These are phyloP conservation scores for Hymenopus coronatus DNA, from an alignment of 2,888 invertebrate genomes.

Conservation along the genomic window DNA sequence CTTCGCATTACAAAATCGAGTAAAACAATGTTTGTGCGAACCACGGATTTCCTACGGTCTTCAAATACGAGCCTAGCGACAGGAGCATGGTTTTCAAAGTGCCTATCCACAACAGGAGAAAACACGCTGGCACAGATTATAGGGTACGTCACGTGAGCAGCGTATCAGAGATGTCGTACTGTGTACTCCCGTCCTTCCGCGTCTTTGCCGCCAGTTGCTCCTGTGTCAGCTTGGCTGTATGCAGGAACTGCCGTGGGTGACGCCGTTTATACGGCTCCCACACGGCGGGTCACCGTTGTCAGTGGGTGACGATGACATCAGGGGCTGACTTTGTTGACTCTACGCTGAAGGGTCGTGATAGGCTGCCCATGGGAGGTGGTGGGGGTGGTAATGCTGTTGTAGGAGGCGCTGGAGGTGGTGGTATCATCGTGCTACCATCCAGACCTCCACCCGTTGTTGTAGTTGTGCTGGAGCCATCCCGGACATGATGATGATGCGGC, in stretches of 20 bases:
- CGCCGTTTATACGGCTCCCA: constrained; percentile 60
- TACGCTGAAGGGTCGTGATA: constrained; percentile 66
- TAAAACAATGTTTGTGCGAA: neutral
- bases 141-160: constrained; percentile 25
- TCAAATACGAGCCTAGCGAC: neutral
- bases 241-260: constrained; percentile 49
- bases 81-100: neutral
- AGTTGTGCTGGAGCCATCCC: neutral
- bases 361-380: constrained; percentile 40
- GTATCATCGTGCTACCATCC: neutral
- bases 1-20: neutral
- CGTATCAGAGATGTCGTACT: constrained; percentile 22
- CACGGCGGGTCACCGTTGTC: constrained; percentile 52
- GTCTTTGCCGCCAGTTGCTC: neutral
- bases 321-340: constrained; percentile 87
- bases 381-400: constrained; percentile 36
- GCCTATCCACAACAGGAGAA: neutral
- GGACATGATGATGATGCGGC: neutral
- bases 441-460: neutral
- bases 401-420: neutral
- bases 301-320: constrained; percentile 84
- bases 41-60: neutral
- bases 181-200: constrained; percentile 20
- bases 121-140: neutral
- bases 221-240: constrained; percentile 20